phyloP scores from a whole-genome alignment of 1,140 invertebrate species.

The Brachionus sp. region DNA sequence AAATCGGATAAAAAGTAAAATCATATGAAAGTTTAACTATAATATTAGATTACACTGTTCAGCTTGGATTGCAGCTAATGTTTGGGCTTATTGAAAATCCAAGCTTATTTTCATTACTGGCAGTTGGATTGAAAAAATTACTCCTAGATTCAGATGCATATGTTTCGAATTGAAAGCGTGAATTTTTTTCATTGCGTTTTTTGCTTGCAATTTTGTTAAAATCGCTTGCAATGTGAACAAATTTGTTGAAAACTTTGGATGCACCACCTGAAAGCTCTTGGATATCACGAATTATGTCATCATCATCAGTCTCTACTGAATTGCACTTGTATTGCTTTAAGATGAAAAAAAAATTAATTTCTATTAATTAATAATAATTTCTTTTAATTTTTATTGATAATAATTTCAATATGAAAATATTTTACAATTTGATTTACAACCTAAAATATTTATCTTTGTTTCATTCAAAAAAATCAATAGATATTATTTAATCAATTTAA shows the following conservation, averaged over 20 bases:
- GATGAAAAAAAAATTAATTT: not conserved
- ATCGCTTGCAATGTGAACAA: constrained; percentile 21
- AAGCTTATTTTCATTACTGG: not conserved
- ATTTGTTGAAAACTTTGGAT: constrained; percentile 24
- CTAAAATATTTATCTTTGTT: too few species aligned
- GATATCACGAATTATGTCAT: not conserved
- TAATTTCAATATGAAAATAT: too few species aligned
- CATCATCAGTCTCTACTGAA: not conserved
- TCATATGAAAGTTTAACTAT: not conserved
- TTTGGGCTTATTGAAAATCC: not conserved
- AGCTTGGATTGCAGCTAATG: constrained; percentile 35
- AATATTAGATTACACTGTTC: not conserved
- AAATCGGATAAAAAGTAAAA: not conserved
- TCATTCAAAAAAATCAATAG: too few species aligned
- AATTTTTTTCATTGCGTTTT: constrained; percentile 3
- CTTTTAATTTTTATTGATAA: too few species aligned
- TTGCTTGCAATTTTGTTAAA: constrained; percentile 15
- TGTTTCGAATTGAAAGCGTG: not conserved
- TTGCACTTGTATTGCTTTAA: not conserved
- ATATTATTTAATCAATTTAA: not conserved
- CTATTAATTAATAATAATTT: too few species aligned
- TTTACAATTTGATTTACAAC: too few species aligned
- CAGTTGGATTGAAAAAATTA: constrained; percentile 6
- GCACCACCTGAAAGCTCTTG: not conserved
- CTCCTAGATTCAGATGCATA: not conserved